Evolutionary conservation across 2,888 invertebrate species (phyloP).

Genomic region (Diarsia rubi): DNA sequence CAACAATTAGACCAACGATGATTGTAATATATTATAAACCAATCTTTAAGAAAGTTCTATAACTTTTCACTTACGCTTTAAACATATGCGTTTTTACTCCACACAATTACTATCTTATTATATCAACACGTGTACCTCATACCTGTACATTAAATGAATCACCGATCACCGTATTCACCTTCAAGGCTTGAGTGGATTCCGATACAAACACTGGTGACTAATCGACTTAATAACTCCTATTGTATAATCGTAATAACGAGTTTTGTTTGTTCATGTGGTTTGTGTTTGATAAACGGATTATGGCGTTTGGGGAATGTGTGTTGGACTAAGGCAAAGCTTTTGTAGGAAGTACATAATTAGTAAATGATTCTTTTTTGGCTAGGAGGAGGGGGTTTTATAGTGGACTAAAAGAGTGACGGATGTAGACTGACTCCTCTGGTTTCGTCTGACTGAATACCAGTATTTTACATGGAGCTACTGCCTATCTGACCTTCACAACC

Average conservation of each 20-base stretch:
- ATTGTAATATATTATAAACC: background rate
- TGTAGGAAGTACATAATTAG: background rate
- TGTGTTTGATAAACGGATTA: constrained; percentile 18
- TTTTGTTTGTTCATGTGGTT: constrained; percentile 44
- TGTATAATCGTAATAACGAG: constrained; percentile 35
- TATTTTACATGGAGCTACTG: too few relatives aligned
- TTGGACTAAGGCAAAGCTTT: background rate
- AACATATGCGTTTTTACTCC: background rate
- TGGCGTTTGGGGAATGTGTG: constrained; percentile 1
- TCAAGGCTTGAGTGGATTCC: constrained; percentile 55
- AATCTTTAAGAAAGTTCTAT: background rate
- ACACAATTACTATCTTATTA: constrained; percentile 2
- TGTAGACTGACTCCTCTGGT: too few relatives aligned
- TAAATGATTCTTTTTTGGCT: too few relatives aligned
- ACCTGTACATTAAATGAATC: constrained; percentile 46
- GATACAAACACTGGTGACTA: constrained; percentile 59
- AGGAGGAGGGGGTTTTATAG: too few relatives aligned
- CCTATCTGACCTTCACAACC: too few relatives aligned
- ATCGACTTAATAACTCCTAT: constrained; percentile 50
- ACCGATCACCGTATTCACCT: constrained; percentile 43
- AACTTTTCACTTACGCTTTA: background rate
- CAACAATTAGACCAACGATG: background rate
- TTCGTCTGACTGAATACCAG: too few relatives aligned
- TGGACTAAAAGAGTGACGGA: too few relatives aligned
- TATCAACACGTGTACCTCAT: constrained; percentile 22